Conservation (phyloP, 2,113 vertebrate genomes). For the Helogale parvula region DNA sequence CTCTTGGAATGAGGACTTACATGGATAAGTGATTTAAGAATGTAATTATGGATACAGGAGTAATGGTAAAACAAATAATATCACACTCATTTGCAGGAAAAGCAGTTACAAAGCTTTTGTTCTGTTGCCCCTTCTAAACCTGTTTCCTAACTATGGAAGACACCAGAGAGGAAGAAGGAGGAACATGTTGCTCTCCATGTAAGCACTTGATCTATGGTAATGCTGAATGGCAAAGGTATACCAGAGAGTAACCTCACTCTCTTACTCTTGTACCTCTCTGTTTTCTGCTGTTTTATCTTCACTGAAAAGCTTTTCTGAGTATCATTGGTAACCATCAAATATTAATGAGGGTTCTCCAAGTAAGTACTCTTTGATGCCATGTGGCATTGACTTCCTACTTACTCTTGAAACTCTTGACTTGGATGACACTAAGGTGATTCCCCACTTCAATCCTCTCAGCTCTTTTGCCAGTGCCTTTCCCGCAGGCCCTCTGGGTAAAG, state of each 20-base stretch:
- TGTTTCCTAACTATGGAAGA: not conserved
- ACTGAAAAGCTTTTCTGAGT: not conserved
- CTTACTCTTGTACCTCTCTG: not conserved
- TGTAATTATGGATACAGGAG: not conserved
- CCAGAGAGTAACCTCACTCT: not conserved
- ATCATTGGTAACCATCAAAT: not conserved
- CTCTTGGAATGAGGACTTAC: not conserved
- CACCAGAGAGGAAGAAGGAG: not conserved
- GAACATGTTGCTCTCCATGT: not conserved
- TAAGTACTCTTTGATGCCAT: not conserved
- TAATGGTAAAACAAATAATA: not conserved
- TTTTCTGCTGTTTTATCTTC: not conserved
- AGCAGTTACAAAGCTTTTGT: not conserved
- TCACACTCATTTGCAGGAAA: not conserved
- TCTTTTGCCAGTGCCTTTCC: not conserved
- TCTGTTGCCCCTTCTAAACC: not conserved
- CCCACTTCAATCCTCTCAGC: not conserved
- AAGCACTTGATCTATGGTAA: not conserved
- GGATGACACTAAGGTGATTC: not conserved
- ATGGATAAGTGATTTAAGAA: not conserved
- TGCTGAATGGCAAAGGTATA: not conserved
- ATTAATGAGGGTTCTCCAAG: not conserved
- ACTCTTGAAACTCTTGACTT: not conserved
- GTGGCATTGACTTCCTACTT: not conserved
- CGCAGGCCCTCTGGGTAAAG: rapidly evolving